These are phyloP conservation scores for Temnothorax curvispinosus DNA, from an alignment of 1,140 invertebrate genomes.

Conservation along the genomic window DNA sequence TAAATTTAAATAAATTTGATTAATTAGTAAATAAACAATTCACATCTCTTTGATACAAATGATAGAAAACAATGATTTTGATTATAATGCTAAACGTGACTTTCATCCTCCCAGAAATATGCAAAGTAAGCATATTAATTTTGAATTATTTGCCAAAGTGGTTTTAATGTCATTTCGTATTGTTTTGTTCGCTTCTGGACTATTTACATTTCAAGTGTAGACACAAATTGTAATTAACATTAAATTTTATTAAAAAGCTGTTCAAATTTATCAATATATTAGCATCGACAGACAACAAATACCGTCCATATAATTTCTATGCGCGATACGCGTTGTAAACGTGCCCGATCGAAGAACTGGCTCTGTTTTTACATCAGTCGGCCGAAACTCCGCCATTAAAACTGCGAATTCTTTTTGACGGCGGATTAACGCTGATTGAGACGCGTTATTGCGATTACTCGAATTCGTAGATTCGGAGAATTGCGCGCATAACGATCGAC, in stretches of 20 bases:
- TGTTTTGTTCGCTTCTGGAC: constrained; percentile 4
- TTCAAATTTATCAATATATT: constrained; percentile 18
- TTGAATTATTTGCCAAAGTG: constrained; percentile 41
- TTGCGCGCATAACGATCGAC: constrained; percentile 65
- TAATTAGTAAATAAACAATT: constrained; percentile 2
- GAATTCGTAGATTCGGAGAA: constrained; percentile 67
- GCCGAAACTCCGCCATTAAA: constrained; percentile 29
- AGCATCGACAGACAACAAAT: neutral
- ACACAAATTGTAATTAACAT: constrained; percentile 40
- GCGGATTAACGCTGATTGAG: constrained; percentile 62
- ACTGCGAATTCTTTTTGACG: constrained; percentile 36
- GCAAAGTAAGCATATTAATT: constrained; percentile 29
- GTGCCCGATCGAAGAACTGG: neutral
- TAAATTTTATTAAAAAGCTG: constrained; percentile 9
- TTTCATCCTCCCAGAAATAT: constrained; percentile 1
- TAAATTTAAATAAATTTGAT: constrained; percentile 18
- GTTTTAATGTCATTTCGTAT: constrained; percentile 38
- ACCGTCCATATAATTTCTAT: neutral
- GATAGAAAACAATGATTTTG: neutral
- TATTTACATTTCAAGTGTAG: constrained; percentile 20
- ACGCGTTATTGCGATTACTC: constrained; percentile 67
- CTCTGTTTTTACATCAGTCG: neutral
- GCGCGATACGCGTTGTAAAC: neutral
- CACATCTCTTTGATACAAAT: neutral
- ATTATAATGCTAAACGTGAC: constrained; percentile 9